These are phyloP conservation scores for Scyliorhinus canicula DNA, from an alignment of 2,797 vertebrate species.

Conservation along the genomic window DNA sequence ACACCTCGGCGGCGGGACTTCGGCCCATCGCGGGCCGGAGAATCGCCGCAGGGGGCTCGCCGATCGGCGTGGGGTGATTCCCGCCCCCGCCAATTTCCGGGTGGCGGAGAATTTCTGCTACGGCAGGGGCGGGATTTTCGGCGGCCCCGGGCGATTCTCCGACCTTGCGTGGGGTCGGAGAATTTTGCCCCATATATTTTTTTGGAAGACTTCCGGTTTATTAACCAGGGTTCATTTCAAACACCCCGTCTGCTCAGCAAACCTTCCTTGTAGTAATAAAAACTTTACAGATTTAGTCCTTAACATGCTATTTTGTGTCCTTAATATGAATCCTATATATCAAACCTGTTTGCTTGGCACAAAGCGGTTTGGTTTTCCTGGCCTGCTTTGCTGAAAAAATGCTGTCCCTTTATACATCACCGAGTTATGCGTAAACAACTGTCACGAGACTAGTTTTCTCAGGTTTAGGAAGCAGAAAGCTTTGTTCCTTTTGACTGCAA, in stretches of 20 bases:
- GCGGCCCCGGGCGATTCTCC: too few relatives aligned
- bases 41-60: too few relatives aligned
- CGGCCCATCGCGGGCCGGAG: too few relatives aligned
- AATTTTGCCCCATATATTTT: too few relatives aligned
- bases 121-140: too few relatives aligned
- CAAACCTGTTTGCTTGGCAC: not conserved
- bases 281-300: not conserved
- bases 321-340: not conserved
- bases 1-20: too few relatives aligned
- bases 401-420: not conserved
- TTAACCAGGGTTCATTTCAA: not conserved
- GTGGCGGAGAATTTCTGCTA: too few relatives aligned
- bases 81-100: too few relatives aligned
- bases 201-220: not conserved
- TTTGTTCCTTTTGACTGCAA: not conserved
- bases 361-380: not conserved
- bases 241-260: not conserved
- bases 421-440: not conserved
- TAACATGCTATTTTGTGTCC: too few relatives aligned
- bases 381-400: not conserved
- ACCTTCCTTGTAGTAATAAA: not conserved
- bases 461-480: not conserved
- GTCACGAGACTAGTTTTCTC: not conserved
- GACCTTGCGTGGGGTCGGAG: too few relatives aligned
- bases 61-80: too few relatives aligned